Evolutionary conservation across 2,113 vertebrate genomes (phyloP).

Genomic region (Cathartes aura): DNA sequence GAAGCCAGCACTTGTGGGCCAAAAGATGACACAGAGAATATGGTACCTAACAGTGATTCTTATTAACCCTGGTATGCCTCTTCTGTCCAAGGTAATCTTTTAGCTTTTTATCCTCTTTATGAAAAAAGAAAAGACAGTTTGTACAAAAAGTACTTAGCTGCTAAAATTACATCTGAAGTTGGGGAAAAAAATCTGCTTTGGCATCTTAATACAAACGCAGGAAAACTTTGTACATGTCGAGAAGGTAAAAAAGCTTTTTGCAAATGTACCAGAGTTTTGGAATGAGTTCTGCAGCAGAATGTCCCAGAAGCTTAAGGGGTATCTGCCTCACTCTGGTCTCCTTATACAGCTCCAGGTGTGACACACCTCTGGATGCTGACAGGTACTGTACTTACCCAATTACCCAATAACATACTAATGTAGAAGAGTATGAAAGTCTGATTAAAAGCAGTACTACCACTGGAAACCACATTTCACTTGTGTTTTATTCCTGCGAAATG

Average conservation of each 20-base stretch:
- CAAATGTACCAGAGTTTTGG: not conserved
- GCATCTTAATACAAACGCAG: not conserved
- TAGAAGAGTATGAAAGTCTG: not conserved
- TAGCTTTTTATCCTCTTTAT: not conserved
- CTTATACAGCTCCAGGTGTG: not conserved
- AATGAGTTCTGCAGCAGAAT: not conserved
- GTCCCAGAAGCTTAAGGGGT: not conserved
- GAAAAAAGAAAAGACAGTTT: not conserved
- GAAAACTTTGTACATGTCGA: not conserved
- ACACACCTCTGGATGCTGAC: not conserved
- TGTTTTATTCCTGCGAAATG: not conserved
- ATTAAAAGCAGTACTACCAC: not conserved
- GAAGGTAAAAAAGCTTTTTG: constrained; percentile 1
- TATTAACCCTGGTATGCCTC: not conserved
- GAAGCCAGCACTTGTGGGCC: not conserved
- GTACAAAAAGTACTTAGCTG: not conserved
- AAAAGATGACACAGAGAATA: not conserved
- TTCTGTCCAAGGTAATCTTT: not conserved
- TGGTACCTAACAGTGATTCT: not conserved
- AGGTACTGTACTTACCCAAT: not conserved
- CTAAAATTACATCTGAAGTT: constrained; percentile 4
- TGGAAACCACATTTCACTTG: not conserved
- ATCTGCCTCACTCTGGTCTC: not conserved
- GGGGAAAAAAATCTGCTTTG: not conserved
- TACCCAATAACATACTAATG: not conserved